Evolutionary conservation across 2,888 invertebrate species (phyloP).

Genomic region (Opisthograptis luteolata): DNA sequence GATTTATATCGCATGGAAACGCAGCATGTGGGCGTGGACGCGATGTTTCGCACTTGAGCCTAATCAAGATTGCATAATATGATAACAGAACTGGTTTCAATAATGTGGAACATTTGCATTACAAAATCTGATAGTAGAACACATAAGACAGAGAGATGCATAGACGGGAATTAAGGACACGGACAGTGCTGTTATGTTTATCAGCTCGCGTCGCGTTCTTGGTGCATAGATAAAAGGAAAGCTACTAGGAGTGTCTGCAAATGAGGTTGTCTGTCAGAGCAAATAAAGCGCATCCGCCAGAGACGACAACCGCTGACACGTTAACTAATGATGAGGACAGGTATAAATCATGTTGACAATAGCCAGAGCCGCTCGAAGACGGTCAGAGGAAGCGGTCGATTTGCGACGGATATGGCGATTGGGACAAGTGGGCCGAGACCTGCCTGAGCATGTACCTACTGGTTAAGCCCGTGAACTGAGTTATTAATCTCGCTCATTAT

Average conservation of each 20-base stretch:
- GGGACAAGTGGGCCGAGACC: conserved; percentile 66
- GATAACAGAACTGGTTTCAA: conserved; percentile 13
- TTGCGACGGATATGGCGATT: conserved; percentile 81
- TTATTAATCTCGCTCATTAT: conserved; percentile 62
- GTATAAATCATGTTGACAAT: conserved; percentile 81
- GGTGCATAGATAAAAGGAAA: conserved; percentile 41
- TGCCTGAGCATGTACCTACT: conserved; percentile 30
- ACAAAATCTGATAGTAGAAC: conserved; percentile 13
- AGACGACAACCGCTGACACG: conserved; percentile 70
- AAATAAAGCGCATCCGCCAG: conserved; percentile 74
- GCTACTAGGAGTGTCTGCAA: conserved; percentile 43
- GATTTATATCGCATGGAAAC: conserved; percentile 31
- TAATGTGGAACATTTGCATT: conserved; percentile 22
- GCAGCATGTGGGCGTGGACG: conserved; percentile 27
- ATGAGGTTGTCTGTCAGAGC: conserved; percentile 50
- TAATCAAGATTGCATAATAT: conserved; percentile 4
- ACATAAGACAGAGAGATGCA: background rate
- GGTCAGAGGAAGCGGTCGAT: conserved; percentile 76
- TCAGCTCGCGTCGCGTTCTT: conserved; percentile 23
- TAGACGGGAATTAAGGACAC: background rate
- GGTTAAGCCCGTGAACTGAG: conserved; percentile 55
- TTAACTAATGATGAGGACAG: conserved; percentile 77
- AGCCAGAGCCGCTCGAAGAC: conserved; percentile 63
- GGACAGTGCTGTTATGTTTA: background rate
- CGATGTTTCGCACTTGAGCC: conserved; percentile 6